Evolutionary conservation across 2,797 vertebrate species (phyloP).

Genomic region (Sebastes iracundus): DNA sequence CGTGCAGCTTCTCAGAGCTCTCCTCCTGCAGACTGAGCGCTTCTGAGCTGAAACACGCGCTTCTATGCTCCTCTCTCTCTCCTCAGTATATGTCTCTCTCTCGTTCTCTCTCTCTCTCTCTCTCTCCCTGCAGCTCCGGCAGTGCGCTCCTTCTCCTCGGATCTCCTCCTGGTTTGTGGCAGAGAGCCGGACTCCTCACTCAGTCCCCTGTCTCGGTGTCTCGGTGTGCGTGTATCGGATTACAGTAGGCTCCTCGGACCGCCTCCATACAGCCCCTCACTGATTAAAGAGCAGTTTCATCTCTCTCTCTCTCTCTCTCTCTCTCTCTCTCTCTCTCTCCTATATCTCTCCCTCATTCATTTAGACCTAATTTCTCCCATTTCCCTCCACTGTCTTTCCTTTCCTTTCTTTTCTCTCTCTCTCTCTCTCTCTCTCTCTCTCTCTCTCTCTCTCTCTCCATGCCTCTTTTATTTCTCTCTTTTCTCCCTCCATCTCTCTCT

Average conservation of each 20-base stretch:
- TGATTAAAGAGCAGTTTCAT: slow-evolving; percentile 75
- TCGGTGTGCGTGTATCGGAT: slow-evolving; percentile 65
- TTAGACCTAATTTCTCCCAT: background rate
- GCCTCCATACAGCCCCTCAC: slow-evolving; percentile 70
- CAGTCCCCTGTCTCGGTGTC: slow-evolving; percentile 53
- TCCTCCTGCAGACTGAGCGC: slow-evolving; percentile 49
- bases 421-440: too few species aligned
- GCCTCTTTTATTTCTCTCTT: background rate
- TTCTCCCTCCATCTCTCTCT: too few species aligned
- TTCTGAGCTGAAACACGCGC: slow-evolving; percentile 22
- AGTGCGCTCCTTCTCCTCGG: slow-evolving; percentile 57
- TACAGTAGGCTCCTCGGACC: slow-evolving; percentile 78
- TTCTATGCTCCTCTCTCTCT: background rate
- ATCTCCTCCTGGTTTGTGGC: slow-evolving; percentile 67
- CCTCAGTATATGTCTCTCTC: background rate
- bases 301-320: background rate
- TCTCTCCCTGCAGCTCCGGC: slow-evolving; percentile 25
- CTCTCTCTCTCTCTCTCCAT: too few species aligned
- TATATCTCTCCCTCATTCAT: background rate
- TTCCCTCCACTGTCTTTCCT: background rate
- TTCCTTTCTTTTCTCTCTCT: background rate
- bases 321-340: background rate
- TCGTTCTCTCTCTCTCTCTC: slow-evolving; percentile 7
- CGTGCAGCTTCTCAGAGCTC: slow-evolving; percentile 37
- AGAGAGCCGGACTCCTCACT: slow-evolving; percentile 54